These are phyloP conservation scores for Cydia fagiglandana DNA, from an alignment of 1,140 invertebrate species.

Conservation along the genomic window DNA sequence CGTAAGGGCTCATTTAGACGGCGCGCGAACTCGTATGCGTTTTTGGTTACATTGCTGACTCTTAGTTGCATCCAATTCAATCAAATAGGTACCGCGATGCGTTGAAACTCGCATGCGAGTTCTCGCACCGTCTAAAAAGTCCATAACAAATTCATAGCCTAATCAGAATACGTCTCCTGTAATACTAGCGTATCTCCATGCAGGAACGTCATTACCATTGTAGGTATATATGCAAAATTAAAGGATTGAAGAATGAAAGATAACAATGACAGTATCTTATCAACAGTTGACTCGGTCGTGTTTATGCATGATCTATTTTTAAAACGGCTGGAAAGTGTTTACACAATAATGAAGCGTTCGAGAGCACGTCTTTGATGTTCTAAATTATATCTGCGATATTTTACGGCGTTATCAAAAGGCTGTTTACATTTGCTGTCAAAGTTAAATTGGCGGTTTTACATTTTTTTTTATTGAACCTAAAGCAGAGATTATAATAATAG, in stretches of 20 bases:
- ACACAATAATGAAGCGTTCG: constrained; percentile 12
- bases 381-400: constrained; percentile 15
- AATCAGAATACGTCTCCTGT: too few species aligned
- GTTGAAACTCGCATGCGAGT: too few species aligned
- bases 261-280: constrained; percentile 28
- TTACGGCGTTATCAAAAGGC: background rate
- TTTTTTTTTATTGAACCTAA: background rate
- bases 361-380: constrained; percentile 7
- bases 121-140: too few species aligned
- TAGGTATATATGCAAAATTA: background rate
- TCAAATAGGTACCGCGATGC: too few species aligned
- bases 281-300: background rate
- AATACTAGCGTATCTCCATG: too few species aligned
- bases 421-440: constrained; percentile 5
- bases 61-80: too few species aligned
- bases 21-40: too few species aligned
- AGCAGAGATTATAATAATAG: too few species aligned
- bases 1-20: too few species aligned
- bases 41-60: too few species aligned
- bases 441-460: background rate
- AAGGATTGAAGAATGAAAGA: background rate
- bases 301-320: constrained; percentile 19
- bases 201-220: too few species aligned
- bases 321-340: constrained; percentile 18
- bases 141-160: too few species aligned